Conservation (phyloP, 2,888 invertebrate genomes). For the Xanthorhoe spadicearia region DNA sequence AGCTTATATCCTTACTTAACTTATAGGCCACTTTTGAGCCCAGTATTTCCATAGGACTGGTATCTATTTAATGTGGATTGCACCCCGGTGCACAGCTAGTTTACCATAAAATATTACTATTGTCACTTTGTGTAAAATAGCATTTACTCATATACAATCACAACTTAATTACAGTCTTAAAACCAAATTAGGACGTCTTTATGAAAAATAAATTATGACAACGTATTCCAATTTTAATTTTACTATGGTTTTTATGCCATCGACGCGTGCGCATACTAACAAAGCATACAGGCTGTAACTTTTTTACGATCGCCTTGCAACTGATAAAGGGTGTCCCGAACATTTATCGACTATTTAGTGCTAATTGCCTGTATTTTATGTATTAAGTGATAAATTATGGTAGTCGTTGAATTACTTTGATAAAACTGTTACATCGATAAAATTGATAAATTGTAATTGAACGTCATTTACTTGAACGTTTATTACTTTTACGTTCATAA, state of each 20-base stretch:
- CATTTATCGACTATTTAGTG: conserved; percentile 71
- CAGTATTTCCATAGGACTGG: too few species aligned
- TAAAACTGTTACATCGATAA: not conserved
- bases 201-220: conserved; percentile 29
- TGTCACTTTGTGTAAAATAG: too few species aligned
- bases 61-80: too few species aligned
- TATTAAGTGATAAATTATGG: conserved; percentile 48
- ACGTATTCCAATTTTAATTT: conserved; percentile 40
- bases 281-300: conserved; percentile 59
- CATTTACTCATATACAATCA: too few species aligned
- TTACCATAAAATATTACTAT: too few species aligned
- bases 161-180: too few species aligned
- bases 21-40: too few species aligned
- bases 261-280: conserved; percentile 76
- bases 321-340: conserved; percentile 64
- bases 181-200: not conserved
- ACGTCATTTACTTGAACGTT: too few species aligned
- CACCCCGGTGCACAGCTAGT: too few species aligned
- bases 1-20: too few species aligned
- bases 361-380: conserved; percentile 71
- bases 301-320: conserved; percentile 62
- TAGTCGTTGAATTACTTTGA: not conserved
- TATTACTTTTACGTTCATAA: too few species aligned
- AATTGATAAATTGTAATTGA: too few species aligned
- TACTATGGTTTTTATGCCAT: conserved; percentile 29